Conservation (phyloP, 2,888 invertebrate species). For the Drosophila niveifrons region DNA sequence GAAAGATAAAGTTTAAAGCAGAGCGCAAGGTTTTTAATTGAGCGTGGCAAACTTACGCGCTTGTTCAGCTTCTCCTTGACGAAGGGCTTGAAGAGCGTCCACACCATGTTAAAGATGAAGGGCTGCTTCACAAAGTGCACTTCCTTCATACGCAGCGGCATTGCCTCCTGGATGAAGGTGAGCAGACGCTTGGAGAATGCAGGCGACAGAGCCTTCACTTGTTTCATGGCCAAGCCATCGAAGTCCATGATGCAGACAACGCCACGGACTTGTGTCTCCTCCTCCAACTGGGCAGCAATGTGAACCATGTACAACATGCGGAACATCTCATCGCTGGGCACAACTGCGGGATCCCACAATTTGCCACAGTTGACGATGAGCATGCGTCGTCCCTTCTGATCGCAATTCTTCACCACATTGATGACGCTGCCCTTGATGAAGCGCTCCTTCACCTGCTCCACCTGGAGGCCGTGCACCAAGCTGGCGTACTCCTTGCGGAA, state of each 20-base stretch:
- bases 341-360: conserved; percentile 91
- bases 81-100: conserved; percentile 94
- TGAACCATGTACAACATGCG: conserved; percentile 92
- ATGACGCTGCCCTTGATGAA: conserved; percentile 91
- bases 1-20: background rate
- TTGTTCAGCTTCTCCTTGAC: conserved; percentile 91
- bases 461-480: conserved; percentile 88
- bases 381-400: conserved; percentile 91
- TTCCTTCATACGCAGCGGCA: conserved; percentile 93
- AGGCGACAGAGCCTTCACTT: conserved; percentile 89
- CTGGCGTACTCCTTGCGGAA: conserved; percentile 90
- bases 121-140: conserved; percentile 95
- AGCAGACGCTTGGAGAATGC: conserved; percentile 91
- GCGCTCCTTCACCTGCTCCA: conserved; percentile 89
- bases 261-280: conserved; percentile 92
- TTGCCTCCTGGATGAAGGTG: conserved; percentile 94
- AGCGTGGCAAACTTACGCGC: conserved; percentile 87
- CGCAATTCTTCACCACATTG: conserved; percentile 91
- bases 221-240: conserved; percentile 91
- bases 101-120: conserved; percentile 93
- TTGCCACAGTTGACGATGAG: conserved; percentile 91
- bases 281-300: conserved; percentile 91
- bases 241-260: conserved; percentile 94
- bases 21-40: accelerated
- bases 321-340: conserved; percentile 91